Percentiles rank a stretch among this genome's conserved stretches.
phyloP scores from a whole-genome alignment of 2,888 invertebrate species.

The Disparrhopalites patrizii region DNA sequence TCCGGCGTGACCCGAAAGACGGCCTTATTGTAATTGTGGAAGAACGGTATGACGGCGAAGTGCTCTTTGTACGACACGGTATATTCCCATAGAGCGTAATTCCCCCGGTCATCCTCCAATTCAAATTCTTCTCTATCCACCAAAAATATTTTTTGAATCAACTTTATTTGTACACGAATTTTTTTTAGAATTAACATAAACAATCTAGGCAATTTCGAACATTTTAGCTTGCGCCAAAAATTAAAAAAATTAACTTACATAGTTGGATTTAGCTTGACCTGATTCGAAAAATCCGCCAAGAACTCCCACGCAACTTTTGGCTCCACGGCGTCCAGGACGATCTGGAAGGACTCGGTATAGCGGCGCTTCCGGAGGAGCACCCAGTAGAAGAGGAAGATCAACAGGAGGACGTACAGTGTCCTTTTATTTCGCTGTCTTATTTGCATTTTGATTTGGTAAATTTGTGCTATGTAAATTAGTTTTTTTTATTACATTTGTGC shows the following conservation, averaged over 20 bases:
- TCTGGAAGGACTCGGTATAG: conserved; percentile 50
- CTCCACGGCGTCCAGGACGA: conserved; percentile 57
- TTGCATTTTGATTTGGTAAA: conserved; percentile 12
- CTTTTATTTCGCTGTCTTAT: conserved; percentile 27
- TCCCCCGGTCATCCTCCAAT: conserved; percentile 60
- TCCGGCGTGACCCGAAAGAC: conserved; percentile 59
- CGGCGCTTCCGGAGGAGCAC: conserved; percentile 32
- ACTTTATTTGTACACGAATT: neutral
- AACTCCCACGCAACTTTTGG: conserved; percentile 67
- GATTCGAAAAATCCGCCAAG: conserved; percentile 70
- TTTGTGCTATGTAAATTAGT: neutral
- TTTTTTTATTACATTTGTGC: no score
- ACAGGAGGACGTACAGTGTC: neutral
- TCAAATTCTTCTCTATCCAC: conserved; percentile 19
- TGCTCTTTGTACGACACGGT: conserved; percentile 62
- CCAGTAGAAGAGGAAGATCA: conserved; percentile 32
- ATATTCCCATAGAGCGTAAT: conserved; percentile 67
- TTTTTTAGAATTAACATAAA: no score
- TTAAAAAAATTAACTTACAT: conserved; percentile 61
- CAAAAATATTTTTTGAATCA: neutral
- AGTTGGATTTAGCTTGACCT: conserved; percentile 66
- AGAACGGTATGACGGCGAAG: conserved; percentile 62
- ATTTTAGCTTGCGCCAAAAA: no score
- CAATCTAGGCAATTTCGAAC: no score
- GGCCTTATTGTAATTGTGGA: conserved; percentile 59